Evolutionary conservation across 2,888 invertebrate species (phyloP).

Genomic region (Agrypnus murinus): DNA sequence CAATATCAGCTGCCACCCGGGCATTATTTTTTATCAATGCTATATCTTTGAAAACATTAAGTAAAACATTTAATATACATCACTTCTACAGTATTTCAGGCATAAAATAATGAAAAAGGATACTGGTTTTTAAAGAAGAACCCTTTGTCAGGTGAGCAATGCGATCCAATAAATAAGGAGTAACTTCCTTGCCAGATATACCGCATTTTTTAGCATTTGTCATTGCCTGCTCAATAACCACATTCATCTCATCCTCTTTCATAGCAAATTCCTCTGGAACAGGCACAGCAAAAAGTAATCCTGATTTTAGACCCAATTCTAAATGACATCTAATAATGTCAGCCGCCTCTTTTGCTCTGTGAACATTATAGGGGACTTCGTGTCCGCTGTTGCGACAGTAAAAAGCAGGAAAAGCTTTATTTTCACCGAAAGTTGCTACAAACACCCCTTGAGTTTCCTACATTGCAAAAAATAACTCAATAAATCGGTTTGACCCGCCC

Average conservation of each 20-base stretch:
- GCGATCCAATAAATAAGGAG: constrained; percentile 90
- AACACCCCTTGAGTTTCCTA: constrained; percentile 97
- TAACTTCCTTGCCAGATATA: constrained; percentile 90
- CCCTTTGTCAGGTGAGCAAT: constrained; percentile 89
- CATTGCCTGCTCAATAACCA: constrained; percentile 82
- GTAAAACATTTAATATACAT: background rate
- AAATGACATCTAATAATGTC: constrained; percentile 75
- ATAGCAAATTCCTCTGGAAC: constrained; percentile 84
- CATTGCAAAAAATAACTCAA: constrained; percentile 43
- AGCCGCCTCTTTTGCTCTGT: constrained; percentile 81
- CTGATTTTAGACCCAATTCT: constrained; percentile 77
- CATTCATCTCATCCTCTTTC: constrained; percentile 77
- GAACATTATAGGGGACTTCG: constrained; percentile 81
- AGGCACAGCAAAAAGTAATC: constrained; percentile 92
- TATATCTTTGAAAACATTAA: constrained; percentile 77
- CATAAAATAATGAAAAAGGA: constrained; percentile 77
- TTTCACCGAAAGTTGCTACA: constrained; percentile 85
- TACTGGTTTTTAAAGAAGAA: constrained; percentile 89
- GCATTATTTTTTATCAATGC: constrained; percentile 96
- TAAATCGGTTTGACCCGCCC: constrained; percentile 33
- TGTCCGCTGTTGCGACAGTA: constrained; percentile 87
- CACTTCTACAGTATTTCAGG: background rate
- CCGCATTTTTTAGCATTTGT: constrained; percentile 75
- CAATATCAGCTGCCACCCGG: constrained; percentile 85
- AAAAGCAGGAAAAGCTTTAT: constrained; percentile 92